phyloP scores from a whole-genome alignment of 2,888 invertebrate genomes.

The Chelonus formosanus region DNA sequence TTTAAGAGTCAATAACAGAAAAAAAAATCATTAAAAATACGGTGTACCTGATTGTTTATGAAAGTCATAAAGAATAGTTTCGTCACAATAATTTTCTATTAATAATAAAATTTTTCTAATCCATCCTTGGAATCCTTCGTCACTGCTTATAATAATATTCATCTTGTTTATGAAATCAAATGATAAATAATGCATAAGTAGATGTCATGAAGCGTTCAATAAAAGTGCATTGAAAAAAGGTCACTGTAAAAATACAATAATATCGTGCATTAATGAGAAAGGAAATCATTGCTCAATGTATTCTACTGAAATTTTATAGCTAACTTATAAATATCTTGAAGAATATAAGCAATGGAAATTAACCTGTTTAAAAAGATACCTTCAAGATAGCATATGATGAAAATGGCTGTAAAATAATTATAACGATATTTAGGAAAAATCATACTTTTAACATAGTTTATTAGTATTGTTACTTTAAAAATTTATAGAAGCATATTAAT shows the following conservation, averaged over 20 bases:
- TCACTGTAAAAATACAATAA: slow-evolving; percentile 24
- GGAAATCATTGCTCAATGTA: slow-evolving; percentile 4
- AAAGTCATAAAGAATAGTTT: background rate
- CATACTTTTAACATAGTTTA: too few relatives aligned
- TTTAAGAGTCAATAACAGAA: too few relatives aligned
- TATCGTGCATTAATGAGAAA: slow-evolving; percentile 23
- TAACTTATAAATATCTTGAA: slow-evolving; percentile 8
- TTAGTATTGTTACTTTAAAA: too few relatives aligned
- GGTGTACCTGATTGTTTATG: too few relatives aligned
- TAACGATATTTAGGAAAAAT: too few relatives aligned
- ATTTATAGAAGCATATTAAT: too few relatives aligned
- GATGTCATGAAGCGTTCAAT: background rate
- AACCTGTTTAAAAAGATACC: too few relatives aligned
- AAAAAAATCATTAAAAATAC: too few relatives aligned
- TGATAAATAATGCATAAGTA: slow-evolving; percentile 18
- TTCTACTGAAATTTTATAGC: slow-evolving; percentile 8
- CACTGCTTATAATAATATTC: slow-evolving; percentile 3
- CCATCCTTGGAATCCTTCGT: background rate
- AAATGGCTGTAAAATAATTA: too few relatives aligned
- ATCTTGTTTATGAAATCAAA: slow-evolving; percentile 5
- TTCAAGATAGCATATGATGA: too few relatives aligned
- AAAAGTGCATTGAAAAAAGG: slow-evolving; percentile 17
- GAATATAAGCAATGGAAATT: background rate
- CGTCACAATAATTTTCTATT: background rate
- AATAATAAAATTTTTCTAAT: background rate